Conservation (phyloP, 92 coral and sea anemone genomes). For the Porites evermanni region DNA sequence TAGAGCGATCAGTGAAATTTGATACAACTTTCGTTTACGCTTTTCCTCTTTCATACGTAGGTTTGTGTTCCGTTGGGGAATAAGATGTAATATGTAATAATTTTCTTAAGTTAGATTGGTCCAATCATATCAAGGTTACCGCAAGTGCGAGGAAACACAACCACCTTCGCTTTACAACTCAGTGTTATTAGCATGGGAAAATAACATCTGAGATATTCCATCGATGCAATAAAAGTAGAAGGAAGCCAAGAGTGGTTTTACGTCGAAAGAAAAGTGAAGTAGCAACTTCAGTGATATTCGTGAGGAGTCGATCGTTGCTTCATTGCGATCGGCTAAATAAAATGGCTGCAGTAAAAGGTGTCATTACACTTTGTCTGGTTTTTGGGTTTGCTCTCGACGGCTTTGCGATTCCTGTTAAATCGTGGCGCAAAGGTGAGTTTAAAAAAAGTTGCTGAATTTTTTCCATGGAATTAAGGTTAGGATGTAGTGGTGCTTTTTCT, state of each 20-base stretch:
- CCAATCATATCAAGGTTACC: slow-evolving; percentile 2
- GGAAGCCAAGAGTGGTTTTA: neutral
- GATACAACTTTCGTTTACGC: neutral
- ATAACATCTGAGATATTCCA: slow-evolving; percentile 20
- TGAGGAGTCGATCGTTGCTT: neutral
- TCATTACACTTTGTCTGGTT: neutral
- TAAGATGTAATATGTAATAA: neutral
- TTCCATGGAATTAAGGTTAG: neutral
- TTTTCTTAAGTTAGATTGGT: neutral
- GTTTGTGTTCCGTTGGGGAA: neutral
- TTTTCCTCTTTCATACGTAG: too few relatives aligned
- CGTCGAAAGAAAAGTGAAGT: too few relatives aligned
- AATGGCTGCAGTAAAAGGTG: slow-evolving; percentile 7
- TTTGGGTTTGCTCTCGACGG: neutral
- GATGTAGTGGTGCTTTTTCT: too few relatives aligned
- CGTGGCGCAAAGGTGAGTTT: neutral
- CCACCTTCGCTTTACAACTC: slow-evolving; percentile 7
- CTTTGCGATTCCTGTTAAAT: slow-evolving; percentile 8
- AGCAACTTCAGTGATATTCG: neutral
- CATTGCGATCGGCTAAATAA: neutral
- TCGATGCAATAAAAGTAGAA: neutral
- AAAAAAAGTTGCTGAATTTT: neutral
- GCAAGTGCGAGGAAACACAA: neutral
- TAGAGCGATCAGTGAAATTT: neutral
- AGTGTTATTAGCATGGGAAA: slow-evolving; percentile 26